Percentiles rank a stretch among this genome's conserved stretches.
phyloP scores from a whole-genome alignment of 2,113 vertebrate genomes.

The Triplophysa siluroides region DNA sequence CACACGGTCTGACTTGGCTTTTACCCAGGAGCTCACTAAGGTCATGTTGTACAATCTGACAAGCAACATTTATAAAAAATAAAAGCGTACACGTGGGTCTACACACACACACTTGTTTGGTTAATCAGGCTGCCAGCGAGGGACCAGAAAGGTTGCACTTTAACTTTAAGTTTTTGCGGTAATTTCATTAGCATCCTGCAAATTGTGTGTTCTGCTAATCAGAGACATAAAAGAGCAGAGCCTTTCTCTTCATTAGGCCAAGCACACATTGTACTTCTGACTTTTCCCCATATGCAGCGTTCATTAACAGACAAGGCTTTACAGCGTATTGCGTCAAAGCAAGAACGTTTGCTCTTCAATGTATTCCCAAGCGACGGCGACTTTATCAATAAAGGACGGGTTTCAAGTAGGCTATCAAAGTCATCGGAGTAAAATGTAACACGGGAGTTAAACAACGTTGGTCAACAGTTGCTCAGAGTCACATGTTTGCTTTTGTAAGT shows the following conservation, averaged over 20 bases:
- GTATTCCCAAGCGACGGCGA: neutral
- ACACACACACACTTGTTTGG: neutral
- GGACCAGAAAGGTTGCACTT: conserved; percentile 38
- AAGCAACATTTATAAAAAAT: neutral
- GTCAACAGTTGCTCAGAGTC: conserved; percentile 39
- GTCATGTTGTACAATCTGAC: neutral
- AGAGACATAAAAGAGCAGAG: conserved; percentile 51
- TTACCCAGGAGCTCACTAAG: neutral
- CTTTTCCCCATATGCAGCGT: conserved; percentile 15
- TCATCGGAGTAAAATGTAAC: too few relatives aligned
- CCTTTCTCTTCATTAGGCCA: conserved; percentile 48
- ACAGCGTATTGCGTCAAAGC: conserved; percentile 40
- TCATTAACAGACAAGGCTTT: conserved; percentile 29
- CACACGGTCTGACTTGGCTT: neutral
- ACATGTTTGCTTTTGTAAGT: conserved; percentile 43
- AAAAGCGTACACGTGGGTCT: too few relatives aligned
- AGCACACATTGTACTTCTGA: conserved; percentile 44
- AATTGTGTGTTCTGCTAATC: conserved; percentile 53
- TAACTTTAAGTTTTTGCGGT: conserved; percentile 38
- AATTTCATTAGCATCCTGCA: conserved; percentile 50
- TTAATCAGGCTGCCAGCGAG: neutral
- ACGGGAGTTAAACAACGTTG: neutral
- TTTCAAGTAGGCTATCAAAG: conserved; percentile 18
- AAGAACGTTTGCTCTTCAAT: neutral
- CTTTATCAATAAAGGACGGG: neutral